Evolutionary conservation across 30 jellyfish, hydroid and myxozoan genomes (phyloP), one percentile per base, ranked within the genome.

Genomic region (Hydractinia echinata): DNA sequence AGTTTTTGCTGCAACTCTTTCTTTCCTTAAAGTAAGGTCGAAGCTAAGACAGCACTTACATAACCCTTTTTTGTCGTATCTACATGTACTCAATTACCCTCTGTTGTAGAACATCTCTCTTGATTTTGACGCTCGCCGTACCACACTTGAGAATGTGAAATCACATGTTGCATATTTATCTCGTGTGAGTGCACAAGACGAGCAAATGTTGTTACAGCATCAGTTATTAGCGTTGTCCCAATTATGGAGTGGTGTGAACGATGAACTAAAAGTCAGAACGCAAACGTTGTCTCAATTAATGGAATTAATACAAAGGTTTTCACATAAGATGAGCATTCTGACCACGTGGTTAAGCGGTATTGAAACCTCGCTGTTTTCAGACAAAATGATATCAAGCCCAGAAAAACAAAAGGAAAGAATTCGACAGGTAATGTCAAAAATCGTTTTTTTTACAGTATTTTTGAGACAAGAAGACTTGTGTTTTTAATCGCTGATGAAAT

Each of bases 391-490:
- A 15, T 13, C 67, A 8, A 80, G 87, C 5, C 87, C 87, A 44
- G 87, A 80, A 15, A 80, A 51, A 55, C 87, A 80, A 21, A 62
- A 69, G 52, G 83, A 61, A 15, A 53, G 87, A n/a, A 80, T 61
- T 21, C 67, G 39, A 11, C 84, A 80, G 87, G 87, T 80, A 11
- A 7, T 18, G 55, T 14, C 44, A 30, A 30, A 30, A 2, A 0
- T 7, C 39, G 74, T 58, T 58, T 13, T n/a, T n/a, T 58, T 58
- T 16, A 58, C 15, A 16, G 19, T 3, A 58, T 58, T 16, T 2
- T 13, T 58, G 1, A 16, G 19, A 58, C 69, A 11, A 58, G 15
- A 58, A 58, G 69, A 58, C 69, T 58, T 16, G 15, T 58, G 1
- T 13, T 58, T 3, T 58, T 16, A 58, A 0, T 30, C 44, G 44